Conservation (phyloP, 2,797 vertebrate genomes). For the Columba guinea region DNA sequence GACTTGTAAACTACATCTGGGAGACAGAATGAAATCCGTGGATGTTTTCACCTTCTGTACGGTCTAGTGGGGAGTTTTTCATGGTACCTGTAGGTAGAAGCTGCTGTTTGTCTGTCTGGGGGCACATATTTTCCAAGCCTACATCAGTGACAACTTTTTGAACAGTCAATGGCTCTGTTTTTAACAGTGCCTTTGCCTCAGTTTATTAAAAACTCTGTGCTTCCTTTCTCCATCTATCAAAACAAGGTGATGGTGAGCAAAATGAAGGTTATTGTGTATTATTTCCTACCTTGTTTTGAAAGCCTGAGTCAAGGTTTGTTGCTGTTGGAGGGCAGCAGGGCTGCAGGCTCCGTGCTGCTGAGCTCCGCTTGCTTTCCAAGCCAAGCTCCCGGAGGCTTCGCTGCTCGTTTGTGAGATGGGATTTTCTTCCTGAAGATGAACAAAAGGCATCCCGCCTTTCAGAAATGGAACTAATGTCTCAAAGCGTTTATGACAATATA, state of each 20-base stretch:
- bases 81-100: neutral
- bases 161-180: neutral
- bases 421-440: neutral
- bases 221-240: neutral
- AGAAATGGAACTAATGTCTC: neutral
- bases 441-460: neutral
- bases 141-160: neutral
- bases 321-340: neutral
- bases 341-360: neutral
- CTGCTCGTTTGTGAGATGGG: neutral
- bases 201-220: neutral
- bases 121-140: neutral
- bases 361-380: neutral
- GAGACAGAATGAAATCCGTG: neutral
- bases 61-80: neutral
- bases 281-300: neutral
- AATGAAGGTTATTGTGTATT: neutral
- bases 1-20: neutral
- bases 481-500: neutral
- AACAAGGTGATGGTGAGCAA: neutral
- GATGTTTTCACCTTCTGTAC: neutral
- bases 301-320: neutral
- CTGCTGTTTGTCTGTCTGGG: neutral
- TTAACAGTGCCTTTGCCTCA: neutral
- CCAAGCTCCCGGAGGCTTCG: neutral